Evolutionary conservation across 2,113 vertebrate species (phyloP), one percentile per base, ranked within the genome.

Genomic region (Coryphaenoides rupestris): DNA sequence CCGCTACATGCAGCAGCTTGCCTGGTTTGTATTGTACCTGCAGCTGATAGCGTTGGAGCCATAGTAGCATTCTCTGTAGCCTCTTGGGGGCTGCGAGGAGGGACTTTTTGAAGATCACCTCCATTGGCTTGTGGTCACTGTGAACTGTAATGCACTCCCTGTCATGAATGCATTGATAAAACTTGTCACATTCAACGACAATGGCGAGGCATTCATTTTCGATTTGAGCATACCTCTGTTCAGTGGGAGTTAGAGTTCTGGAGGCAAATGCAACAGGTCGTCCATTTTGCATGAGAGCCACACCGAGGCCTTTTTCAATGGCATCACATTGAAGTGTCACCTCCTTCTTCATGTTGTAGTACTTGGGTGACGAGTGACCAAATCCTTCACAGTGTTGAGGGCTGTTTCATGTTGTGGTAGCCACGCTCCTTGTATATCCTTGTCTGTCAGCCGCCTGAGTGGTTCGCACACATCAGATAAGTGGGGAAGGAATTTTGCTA

Each of bases 111-210:
- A 65, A 53, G 57, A 52, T 68, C 26, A 5, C 53, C 69, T 77
- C 50, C 63, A 26, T 78, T 65, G 77, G 68, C 40, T 79, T 84
- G 74, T 86, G 69, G 62, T 81, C 72, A 54, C 62, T 80, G 55
- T 73, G 64, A 55, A 83, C 66, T 62, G 53, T 80, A 58, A 83
- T 67, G 47, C 63, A 45, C 52, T 75, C 75, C 71, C 22, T 65
- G 55, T 55, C 72, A 63, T 80, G 63, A 52, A 71, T 26, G 55
- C 61, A 70, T 2, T 54, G 72, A 54, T 65, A 23, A 22, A 65
- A 62, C 33, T 66, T 68, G 14, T 73, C 26, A 19, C 40, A 23
- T 57, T 12, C 28, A 23, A 69, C 70, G 12, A 55, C 61, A 60
- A 72, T 3, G n/a, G n/a, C n/a, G n/a, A n/a, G n/a, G n/a, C n/a